Evolutionary conservation across 37 sponge, comb jelly and placozoan genomes (phyloP).

Genomic region (Axinella damicornis): DNA sequence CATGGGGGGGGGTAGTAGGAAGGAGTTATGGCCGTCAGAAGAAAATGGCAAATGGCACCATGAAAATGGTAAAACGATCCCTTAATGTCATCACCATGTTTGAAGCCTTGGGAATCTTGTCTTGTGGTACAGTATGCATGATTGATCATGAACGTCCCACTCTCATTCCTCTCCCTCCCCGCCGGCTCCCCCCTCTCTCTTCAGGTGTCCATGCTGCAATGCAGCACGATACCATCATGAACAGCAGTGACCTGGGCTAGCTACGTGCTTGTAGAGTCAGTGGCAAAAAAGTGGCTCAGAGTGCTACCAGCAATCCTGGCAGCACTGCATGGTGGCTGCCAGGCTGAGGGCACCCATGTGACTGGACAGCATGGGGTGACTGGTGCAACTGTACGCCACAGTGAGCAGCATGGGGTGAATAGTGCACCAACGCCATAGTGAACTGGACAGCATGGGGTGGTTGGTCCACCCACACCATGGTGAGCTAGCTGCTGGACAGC

Average conservation of each 20-base stretch:
- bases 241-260: conserved; percentile 79
- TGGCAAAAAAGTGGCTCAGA: conserved; percentile 86
- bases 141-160: too few species aligned
- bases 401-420: not conserved
- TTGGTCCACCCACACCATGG: too few species aligned
- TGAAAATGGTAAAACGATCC: too few species aligned
- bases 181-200: too few species aligned
- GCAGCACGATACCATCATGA: conserved; percentile 88
- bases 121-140: too few species aligned
- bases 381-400: conserved; percentile 29
- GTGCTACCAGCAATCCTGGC: conserved; percentile 79
- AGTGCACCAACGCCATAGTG: conserved; percentile 25
- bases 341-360: conserved; percentile 80
- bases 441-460: not conserved
- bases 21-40: too few species aligned
- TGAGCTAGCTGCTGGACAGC: too few species aligned
- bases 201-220: conserved; percentile 88
- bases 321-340: conserved; percentile 47
- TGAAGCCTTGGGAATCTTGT: too few species aligned
- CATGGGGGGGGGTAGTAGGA: too few species aligned
- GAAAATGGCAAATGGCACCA: too few species aligned
- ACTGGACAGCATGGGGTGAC: conserved; percentile 82
- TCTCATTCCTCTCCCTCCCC: too few species aligned
- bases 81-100: too few species aligned
- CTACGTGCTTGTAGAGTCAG: conserved; percentile 84